Conservation (phyloP, 2,888 invertebrate species). For the Diadegma fenestrale region DNA sequence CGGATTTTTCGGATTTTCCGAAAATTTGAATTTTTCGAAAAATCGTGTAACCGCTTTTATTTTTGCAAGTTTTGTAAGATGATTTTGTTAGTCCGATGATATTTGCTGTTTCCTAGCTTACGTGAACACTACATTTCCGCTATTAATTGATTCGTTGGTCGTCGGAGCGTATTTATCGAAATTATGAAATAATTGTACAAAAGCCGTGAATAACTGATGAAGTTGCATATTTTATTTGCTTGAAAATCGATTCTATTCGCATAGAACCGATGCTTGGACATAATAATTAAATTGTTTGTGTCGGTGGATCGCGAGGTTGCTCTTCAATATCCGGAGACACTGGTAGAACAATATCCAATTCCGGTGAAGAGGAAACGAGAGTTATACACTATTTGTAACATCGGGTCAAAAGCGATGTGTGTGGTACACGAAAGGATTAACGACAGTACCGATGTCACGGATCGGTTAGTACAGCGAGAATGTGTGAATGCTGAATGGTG, state of each 20-base stretch:
- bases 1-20: no score
- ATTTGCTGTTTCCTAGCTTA: neutral
- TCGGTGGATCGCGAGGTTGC: conserved; percentile 24
- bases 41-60: no score
- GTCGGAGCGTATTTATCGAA: neutral
- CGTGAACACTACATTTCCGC: neutral
- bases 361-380: conserved; percentile 37
- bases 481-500: conserved; percentile 43
- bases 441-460: conserved; percentile 70
- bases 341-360: conserved; percentile 21
- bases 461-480: conserved; percentile 68
- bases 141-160: neutral
- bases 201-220: neutral
- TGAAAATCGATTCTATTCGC: neutral
- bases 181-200: neutral
- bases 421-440: conserved; percentile 69
- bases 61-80: no score
- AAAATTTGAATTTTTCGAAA: no score
- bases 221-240: neutral
- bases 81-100: no score
- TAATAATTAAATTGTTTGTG: conserved; percentile 16
- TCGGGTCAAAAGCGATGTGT: conserved; percentile 27
- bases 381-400: neutral
- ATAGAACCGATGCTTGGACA: neutral
- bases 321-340: conserved; percentile 49